Percentiles rank a stretch among this genome's conserved stretches.
These are phyloP conservation scores for Meriones psammophilus DNA, from an alignment of 2,797 vertebrate species.

Conservation along the genomic window DNA sequence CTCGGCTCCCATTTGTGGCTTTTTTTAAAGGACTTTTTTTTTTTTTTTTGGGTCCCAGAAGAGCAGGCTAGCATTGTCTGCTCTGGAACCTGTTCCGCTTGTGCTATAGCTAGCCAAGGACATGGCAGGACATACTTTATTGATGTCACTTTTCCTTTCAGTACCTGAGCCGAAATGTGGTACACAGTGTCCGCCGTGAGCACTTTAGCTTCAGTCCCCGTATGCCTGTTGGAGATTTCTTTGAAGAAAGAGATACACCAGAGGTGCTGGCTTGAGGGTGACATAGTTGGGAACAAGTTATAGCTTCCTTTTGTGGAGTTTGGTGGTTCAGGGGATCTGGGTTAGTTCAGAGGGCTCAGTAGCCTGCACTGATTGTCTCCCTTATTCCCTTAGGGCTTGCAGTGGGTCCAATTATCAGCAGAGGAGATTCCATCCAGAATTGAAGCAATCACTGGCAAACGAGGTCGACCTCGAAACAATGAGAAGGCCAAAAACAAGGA, in stretches of 20 bases:
- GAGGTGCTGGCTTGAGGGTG: conserved; percentile 89
- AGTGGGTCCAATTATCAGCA: conserved; percentile 94
- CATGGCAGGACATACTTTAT: neutral
- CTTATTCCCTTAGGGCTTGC: conserved; percentile 89
- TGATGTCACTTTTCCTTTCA: conserved; percentile 78
- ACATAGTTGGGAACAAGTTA: neutral
- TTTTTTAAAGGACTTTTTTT: neutral
- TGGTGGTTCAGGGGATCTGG: neutral
- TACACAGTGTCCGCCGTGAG: conserved; percentile 93
- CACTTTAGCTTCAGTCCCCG: conserved; percentile 99
- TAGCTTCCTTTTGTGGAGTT: neutral
- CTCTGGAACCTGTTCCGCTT: conserved; percentile 21
- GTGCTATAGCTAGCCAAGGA: neutral
- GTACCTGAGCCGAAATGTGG: conserved; percentile 95
- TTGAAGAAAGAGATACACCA: conserved; percentile 94
- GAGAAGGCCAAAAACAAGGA: conserved; percentile 92
- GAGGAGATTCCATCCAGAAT: conserved; percentile 98
- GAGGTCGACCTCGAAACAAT: conserved; percentile 96
- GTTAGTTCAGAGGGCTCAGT: neutral
- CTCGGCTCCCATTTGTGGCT: no score
- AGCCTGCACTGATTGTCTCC: neutral
- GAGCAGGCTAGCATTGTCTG: neutral
- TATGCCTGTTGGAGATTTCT: conserved; percentile 98
- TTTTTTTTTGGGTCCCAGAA: neutral
- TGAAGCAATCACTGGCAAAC: conserved; percentile 97